Percentiles rank a stretch among this genome's conserved stretches.
Evolutionary conservation across 2,888 invertebrate genomes (phyloP).

Genomic region (Papilio gigon): DNA sequence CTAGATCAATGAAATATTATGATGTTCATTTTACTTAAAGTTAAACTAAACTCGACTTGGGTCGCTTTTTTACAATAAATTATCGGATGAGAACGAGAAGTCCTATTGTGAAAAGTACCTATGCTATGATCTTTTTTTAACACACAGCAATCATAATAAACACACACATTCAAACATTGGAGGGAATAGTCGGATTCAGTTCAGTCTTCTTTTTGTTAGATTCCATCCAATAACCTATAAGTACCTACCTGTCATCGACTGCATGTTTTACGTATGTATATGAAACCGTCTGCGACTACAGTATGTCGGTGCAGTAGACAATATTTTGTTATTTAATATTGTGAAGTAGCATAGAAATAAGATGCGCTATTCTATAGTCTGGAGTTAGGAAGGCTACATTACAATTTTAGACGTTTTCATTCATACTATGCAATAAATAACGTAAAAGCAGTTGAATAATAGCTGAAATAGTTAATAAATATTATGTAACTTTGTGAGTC

Average conservation of each 20-base stretch:
- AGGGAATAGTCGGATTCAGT: constrained; percentile 53
- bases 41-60: constrained; percentile 53
- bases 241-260: constrained; percentile 52
- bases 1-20: background rate
- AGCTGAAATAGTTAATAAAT: constrained; percentile 6
- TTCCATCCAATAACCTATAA: constrained; percentile 63
- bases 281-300: constrained; percentile 25
- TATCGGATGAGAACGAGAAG: constrained; percentile 20
- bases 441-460: background rate
- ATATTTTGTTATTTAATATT: constrained; percentile 32
- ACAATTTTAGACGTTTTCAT: constrained; percentile 52
- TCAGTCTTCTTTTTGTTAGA: constrained; percentile 69
- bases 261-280: constrained; percentile 48
- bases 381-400: constrained; percentile 53
- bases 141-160: constrained; percentile 46
- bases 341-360: constrained; percentile 6
- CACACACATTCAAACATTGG: constrained; percentile 55
- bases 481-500: constrained; percentile 22
- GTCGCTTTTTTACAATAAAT: constrained; percentile 52
- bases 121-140: constrained; percentile 31
- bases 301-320: constrained; percentile 22
- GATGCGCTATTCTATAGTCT: constrained; percentile 45
- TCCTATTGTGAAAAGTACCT: constrained; percentile 13
- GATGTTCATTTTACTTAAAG: background rate
- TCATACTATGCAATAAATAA: constrained; percentile 32